Evolutionary conservation across 1,140 invertebrate species (phyloP).

Genomic region (Trissolcus basalis): DNA sequence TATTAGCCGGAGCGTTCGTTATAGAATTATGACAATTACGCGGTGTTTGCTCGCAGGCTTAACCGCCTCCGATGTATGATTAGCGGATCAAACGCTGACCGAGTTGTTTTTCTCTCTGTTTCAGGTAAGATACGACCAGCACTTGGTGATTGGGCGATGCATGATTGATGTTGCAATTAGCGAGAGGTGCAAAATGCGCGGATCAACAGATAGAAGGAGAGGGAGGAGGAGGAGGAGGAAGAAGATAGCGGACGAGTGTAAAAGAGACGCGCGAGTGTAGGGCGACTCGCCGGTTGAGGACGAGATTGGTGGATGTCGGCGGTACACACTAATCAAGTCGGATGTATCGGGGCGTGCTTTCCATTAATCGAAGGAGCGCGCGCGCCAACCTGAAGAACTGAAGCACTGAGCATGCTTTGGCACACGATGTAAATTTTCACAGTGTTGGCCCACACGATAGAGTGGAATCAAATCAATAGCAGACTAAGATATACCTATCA

Average conservation of each 20-base stretch:
- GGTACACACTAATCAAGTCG: constrained; percentile 72
- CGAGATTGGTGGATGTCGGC: constrained; percentile 47
- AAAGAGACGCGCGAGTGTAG: constrained; percentile 13
- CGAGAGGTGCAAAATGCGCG: constrained; percentile 3
- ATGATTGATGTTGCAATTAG: constrained; percentile 33
- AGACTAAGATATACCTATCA: constrained; percentile 77
- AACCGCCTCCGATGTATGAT: background rate
- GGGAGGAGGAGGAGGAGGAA: no score
- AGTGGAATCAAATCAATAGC: constrained; percentile 76
- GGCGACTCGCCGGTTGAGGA: constrained; percentile 48
- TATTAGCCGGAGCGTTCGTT: constrained; percentile 2
- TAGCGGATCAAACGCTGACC: constrained; percentile 3
- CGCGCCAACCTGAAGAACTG: constrained; percentile 59
- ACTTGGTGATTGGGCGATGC: constrained; percentile 13
- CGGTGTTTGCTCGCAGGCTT: constrained; percentile 1
- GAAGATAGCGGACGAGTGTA: constrained; percentile 19
- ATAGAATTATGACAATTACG: constrained; percentile 11
- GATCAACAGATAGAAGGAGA: background rate
- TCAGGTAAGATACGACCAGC: constrained; percentile 53
- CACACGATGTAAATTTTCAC: constrained; percentile 74
- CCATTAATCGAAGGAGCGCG: constrained; percentile 70
- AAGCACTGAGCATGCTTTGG: constrained; percentile 65
- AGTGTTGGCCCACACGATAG: constrained; percentile 70
- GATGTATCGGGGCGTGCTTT: constrained; percentile 69
- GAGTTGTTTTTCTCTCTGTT: constrained; percentile 51